Evolutionary conservation across 2,797 vertebrate species (phyloP).

Genomic region (Microhierax caerulescens): DNA sequence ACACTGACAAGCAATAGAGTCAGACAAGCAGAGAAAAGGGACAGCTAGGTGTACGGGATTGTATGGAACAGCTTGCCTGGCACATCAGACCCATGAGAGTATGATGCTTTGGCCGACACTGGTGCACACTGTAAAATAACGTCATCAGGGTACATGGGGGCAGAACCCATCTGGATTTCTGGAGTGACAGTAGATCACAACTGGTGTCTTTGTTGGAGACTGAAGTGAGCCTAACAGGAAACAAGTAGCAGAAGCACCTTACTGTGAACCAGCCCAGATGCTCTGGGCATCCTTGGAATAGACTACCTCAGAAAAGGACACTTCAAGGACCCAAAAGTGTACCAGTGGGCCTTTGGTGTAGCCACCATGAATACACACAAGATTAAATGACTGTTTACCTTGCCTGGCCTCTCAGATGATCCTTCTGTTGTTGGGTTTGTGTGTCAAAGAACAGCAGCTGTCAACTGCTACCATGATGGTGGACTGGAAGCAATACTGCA

Average conservation of each 20-base stretch:
- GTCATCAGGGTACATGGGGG: too few relatives aligned
- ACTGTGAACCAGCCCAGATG: background rate
- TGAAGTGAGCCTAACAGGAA: background rate
- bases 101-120: background rate
- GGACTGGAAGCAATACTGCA: background rate
- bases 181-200: background rate
- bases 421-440: background rate
- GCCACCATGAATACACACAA: background rate
- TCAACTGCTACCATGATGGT: background rate
- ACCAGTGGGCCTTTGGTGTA: background rate
- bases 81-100: background rate
- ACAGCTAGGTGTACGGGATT: background rate
- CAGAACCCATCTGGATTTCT: background rate
- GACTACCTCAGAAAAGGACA: background rate
- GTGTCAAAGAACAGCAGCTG: background rate
- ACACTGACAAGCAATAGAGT: background rate
- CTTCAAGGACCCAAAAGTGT: background rate
- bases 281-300: background rate
- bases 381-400: background rate
- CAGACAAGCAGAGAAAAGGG: background rate
- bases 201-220: background rate
- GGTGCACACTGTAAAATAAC: background rate
- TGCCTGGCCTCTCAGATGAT: background rate
- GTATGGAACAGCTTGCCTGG: background rate
- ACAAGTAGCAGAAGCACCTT: background rate